Conservation (phyloP, 1,140 invertebrate species). For the Drosophila auraria region DNA sequence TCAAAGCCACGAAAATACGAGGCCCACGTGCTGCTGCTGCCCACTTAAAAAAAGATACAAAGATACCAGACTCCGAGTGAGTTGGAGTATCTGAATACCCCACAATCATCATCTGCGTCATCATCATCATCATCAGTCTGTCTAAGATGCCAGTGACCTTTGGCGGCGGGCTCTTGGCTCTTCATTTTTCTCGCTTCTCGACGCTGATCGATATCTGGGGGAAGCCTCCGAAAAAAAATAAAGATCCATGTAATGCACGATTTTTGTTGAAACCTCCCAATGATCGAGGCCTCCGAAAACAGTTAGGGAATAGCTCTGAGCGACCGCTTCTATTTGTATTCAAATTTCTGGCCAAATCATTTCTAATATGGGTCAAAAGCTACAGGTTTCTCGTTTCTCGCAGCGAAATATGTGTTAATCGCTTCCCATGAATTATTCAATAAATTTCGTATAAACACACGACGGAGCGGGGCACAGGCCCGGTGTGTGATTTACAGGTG, state of each 20-base stretch:
- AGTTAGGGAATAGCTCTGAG: conserved; percentile 61
- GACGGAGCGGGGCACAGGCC: conserved; percentile 4
- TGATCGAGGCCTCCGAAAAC: conserved; percentile 57
- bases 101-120: conserved; percentile 49
- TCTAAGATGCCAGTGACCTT: conserved; percentile 78
- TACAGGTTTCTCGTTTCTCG: conserved; percentile 75
- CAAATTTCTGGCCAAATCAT: conserved; percentile 60
- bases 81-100: conserved; percentile 37
- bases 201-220: conserved; percentile 62
- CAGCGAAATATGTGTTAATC: conserved; percentile 73
- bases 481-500: conserved; percentile 43
- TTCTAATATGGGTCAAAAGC: conserved; percentile 79
- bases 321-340: conserved; percentile 70
- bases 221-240: conserved; percentile 33
- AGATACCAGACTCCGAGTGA: conserved; percentile 18
- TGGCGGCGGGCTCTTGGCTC: conserved; percentile 41
- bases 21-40: conserved; percentile 65
- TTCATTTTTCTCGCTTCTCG: conserved; percentile 52
- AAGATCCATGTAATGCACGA: conserved; percentile 68
- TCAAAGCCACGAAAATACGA: conserved; percentile 32
- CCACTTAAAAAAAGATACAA: conserved; percentile 38
- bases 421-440: conserved; percentile 67
- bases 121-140: conserved; percentile 43
- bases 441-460: conserved; percentile 50
- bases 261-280: conserved; percentile 64